Base-by-base conservation (phyloP, 2,113 vertebrate species). In the Chloropsis cyanopogon region DNA sequence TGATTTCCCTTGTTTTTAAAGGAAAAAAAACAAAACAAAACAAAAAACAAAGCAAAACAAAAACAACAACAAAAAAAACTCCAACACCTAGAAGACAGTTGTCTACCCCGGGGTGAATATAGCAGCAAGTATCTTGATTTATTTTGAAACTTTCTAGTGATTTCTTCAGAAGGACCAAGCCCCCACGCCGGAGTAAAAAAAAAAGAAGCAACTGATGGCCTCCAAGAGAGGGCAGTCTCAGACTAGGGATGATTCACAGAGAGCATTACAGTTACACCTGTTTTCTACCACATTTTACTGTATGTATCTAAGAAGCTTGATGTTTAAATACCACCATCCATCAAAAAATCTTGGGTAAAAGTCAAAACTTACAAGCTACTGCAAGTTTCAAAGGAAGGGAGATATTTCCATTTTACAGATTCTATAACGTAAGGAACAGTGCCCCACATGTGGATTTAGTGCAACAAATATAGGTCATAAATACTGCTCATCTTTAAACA, bases 191-290 rank as follows among this genome's bases (percentile, higher is more conserved):
- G 44, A 26, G 14, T 3, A 5, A 11, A 14, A 11, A 11, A 12
- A 10, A 6, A 31, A n/a, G 65, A 66, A 73, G 39, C 26, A 76
- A 39, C 33, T 33, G 26, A 53, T 28, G 23, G 21, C 2, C 7
- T 81, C 90, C 97, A 95, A 68, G 26, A 96, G 97, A 93, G 96
- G 97, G 96, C 96, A 96, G 49, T 14, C 42, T 91, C 52, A 64
- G 79, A 86, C 90, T 26, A 71, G 42, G 28, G 80, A 90, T 81
- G 64, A 52, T 8, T 25, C 69, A 44, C 33, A 71, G 26, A 18
- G 29, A 10, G 5, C 0, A 1, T 22, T 12, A 7, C 10, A 33
- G 11, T 35, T 46, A 29, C 49, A 57, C 44, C 31, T 53, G 35
- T 10, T 35, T 37, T n/a, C 63, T 49, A 16, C 14, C 41, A 49